phyloP scores from a whole-genome alignment of 2,113 vertebrate genomes.

The Phaethon lepturus region DNA sequence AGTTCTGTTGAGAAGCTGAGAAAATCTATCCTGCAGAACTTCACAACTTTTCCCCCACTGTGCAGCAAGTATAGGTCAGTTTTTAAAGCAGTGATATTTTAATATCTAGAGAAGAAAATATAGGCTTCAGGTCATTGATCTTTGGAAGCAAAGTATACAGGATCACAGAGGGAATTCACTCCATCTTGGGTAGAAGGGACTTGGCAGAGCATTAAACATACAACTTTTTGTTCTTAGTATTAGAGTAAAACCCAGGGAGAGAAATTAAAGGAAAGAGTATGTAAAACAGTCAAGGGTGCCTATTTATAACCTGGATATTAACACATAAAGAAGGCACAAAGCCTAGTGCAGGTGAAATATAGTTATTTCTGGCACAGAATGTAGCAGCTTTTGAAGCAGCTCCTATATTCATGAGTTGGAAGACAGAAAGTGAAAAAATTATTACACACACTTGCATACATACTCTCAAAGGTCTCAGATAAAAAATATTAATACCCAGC shows the following conservation, averaged over 20 bases:
- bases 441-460: not conserved
- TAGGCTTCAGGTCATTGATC: not conserved
- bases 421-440: conserved; percentile 5
- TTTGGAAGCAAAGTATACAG: not conserved
- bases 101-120: not conserved
- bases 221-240: not conserved
- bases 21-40: not conserved
- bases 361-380: conserved; percentile 4
- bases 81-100: not conserved
- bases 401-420: not conserved
- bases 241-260: not conserved
- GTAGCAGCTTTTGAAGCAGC: not conserved
- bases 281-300: not conserved
- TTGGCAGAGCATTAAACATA: not conserved
- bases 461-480: not conserved
- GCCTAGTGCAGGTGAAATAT: not conserved
- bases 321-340: not conserved
- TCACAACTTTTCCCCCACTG: not conserved
- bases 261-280: not conserved
- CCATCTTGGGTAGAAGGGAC: not conserved
- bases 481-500: not conserved
- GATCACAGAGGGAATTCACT: not conserved
- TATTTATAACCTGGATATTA: not conserved
- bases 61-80: not conserved
- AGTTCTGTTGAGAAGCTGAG: not conserved